Conservation (phyloP, 2,113 vertebrate genomes). For the Cavia porcellus region DNA sequence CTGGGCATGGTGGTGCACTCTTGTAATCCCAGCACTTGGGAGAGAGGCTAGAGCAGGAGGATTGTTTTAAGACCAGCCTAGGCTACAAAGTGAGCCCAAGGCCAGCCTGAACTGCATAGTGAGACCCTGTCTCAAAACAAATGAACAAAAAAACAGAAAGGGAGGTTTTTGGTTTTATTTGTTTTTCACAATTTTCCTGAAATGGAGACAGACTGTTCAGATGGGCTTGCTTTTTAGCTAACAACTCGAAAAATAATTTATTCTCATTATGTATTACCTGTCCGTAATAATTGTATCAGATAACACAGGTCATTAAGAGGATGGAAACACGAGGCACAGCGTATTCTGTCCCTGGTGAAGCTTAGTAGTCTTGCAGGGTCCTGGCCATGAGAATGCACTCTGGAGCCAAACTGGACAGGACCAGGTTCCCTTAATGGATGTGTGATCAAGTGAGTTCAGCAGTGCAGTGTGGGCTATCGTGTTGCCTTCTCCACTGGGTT, state of each 20-base stretch:
- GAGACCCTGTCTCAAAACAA: no score
- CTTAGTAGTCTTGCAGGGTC: not conserved
- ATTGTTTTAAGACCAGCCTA: no score
- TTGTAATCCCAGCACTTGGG: no score
- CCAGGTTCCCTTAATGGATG: not conserved
- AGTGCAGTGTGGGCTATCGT: not conserved
- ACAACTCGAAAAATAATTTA: not conserved
- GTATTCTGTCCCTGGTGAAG: not conserved
- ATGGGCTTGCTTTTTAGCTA: not conserved
- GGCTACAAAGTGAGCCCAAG: no score
- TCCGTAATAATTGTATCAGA: not conserved
- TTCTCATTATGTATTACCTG: not conserved
- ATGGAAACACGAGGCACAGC: fast-evolving
- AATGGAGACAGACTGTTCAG: not conserved
- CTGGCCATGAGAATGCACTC: fast-evolving
- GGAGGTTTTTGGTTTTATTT: not conserved
- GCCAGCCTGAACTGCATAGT: no score
- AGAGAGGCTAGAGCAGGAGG: no score
- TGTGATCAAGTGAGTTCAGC: not conserved
- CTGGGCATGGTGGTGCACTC: no score
- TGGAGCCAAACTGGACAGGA: not conserved
- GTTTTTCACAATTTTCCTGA: slow-evolving; percentile 7
- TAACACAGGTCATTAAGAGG: not conserved
- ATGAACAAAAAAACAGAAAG: not conserved
- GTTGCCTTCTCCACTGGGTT: not conserved